Evolutionary conservation across 2,113 vertebrate genomes (phyloP).

Genomic region (Probosciger aterrimus): DNA sequence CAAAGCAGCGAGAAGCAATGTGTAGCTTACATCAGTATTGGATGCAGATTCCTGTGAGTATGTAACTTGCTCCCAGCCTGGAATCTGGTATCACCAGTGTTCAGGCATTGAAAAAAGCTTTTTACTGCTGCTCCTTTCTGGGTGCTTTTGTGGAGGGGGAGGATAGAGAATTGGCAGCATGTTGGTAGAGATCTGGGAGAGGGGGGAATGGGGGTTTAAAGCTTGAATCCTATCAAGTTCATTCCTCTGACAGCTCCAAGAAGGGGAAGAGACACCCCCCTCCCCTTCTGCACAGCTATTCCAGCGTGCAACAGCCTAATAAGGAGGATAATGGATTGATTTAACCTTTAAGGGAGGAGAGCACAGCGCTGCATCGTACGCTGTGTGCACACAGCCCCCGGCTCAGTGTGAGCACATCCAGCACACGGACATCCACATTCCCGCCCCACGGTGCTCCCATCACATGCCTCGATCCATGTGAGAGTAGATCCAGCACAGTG

Average conservation of each 20-base stretch:
- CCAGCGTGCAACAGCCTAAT: background rate
- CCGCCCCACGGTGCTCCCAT: background rate
- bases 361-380: rapidly evolving
- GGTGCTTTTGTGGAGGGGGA: background rate
- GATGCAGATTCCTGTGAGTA: background rate
- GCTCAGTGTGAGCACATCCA: background rate
- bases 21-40: background rate
- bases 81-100: background rate
- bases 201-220: background rate
- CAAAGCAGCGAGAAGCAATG: background rate
- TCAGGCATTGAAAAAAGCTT: background rate
- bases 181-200: background rate
- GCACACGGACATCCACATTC: background rate
- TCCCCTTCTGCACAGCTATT: background rate
- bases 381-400: rapidly evolving
- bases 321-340: background rate
- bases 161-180: background rate
- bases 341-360: background rate
- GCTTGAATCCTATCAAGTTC: background rate
- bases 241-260: background rate
- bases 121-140: background rate
- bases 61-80: background rate
- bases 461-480: background rate
- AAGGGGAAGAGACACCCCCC: background rate
- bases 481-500: background rate